Evolutionary conservation across 2,888 invertebrate genomes (phyloP).

Genomic region (Drosophila pegasa): DNA sequence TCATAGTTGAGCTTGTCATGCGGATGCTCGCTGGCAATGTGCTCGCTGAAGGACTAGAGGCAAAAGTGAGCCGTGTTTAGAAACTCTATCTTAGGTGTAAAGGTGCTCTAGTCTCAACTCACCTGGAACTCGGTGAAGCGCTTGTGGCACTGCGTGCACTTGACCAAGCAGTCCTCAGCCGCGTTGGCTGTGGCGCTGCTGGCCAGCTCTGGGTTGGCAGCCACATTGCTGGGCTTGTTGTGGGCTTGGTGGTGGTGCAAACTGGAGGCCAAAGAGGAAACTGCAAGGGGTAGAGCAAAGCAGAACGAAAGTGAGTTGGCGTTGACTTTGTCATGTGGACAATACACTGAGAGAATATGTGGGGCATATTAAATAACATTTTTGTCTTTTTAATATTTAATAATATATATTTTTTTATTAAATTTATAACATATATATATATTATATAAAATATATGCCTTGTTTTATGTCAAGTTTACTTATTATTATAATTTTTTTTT

Average conservation of each 20-base stretch:
- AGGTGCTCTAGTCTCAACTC: conserved; percentile 3
- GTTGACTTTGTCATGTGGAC: no score
- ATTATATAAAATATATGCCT: no score
- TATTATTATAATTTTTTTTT: no score
- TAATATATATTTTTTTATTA: no score
- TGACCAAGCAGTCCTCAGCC: conserved; percentile 83
- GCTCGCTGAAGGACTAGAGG: conserved; percentile 84
- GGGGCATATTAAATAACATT: no score
- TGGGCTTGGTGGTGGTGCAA: conserved; percentile 83
- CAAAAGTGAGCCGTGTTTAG: not conserved
- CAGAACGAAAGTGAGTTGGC: not conserved
- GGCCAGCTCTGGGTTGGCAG: conserved; percentile 69
- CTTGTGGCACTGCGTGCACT: conserved; percentile 85
- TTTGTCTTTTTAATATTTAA: no score
- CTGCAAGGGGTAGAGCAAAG: conserved; percentile 58
- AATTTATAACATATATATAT: no score
- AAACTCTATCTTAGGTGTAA: not conserved
- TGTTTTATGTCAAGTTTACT: no score
- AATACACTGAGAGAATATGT: not conserved
- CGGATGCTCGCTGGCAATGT: conserved; percentile 85
- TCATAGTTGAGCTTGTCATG: conserved; percentile 83
- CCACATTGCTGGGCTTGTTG: conserved; percentile 74
- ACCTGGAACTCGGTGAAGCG: conserved; percentile 84
- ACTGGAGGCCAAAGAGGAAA: conserved; percentile 84
- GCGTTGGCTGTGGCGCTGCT: conserved; percentile 59